These are phyloP conservation scores for Pachypanchax playfairii DNA, from an alignment of 2,113 vertebrate genomes.

Conservation along the genomic window DNA sequence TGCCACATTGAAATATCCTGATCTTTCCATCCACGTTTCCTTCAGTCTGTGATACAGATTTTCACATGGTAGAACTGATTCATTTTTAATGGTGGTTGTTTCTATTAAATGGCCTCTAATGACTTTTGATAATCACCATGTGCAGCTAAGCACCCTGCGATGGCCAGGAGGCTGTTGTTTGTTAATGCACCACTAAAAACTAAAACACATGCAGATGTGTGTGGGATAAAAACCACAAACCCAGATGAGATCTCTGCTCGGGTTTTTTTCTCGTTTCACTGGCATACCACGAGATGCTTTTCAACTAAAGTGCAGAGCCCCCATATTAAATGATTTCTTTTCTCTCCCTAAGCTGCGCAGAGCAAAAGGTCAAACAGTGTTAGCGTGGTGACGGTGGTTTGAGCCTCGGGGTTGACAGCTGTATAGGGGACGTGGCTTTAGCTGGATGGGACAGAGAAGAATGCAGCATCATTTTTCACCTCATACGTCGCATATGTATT, in stretches of 20 bases:
- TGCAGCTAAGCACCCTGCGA: slow-evolving; percentile 47
- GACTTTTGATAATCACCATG: slow-evolving; percentile 68
- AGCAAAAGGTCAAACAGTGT: slow-evolving; percentile 53
- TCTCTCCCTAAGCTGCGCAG: slow-evolving; percentile 25
- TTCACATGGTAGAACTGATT: slow-evolving; percentile 52
- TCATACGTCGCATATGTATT: slow-evolving; percentile 40
- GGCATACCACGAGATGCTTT: slow-evolving; percentile 45
- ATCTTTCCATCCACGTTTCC: too few species aligned
- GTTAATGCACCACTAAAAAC: slow-evolving; percentile 68
- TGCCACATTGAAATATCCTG: neutral
- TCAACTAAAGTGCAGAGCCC: slow-evolving; percentile 30
- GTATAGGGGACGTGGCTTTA: slow-evolving; percentile 31
- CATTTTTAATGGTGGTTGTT: slow-evolving; percentile 64
- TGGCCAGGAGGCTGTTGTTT: slow-evolving; percentile 62
- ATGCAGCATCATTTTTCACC: slow-evolving; percentile 52
- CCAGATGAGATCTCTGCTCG: slow-evolving; percentile 33
- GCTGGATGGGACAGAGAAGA: slow-evolving; percentile 19
- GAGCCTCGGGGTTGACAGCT: slow-evolving; percentile 30
- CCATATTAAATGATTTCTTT: slow-evolving; percentile 33
- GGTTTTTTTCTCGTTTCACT: slow-evolving; percentile 46
- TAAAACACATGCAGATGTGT: slow-evolving; percentile 75
- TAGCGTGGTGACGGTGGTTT: slow-evolving; percentile 51
- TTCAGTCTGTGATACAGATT: slow-evolving; percentile 34
- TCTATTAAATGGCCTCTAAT: slow-evolving; percentile 72
- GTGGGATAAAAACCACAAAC: slow-evolving; percentile 56